phyloP scores from a whole-genome alignment of 2,797 vertebrate species.

The Serranus cabrilla region DNA sequence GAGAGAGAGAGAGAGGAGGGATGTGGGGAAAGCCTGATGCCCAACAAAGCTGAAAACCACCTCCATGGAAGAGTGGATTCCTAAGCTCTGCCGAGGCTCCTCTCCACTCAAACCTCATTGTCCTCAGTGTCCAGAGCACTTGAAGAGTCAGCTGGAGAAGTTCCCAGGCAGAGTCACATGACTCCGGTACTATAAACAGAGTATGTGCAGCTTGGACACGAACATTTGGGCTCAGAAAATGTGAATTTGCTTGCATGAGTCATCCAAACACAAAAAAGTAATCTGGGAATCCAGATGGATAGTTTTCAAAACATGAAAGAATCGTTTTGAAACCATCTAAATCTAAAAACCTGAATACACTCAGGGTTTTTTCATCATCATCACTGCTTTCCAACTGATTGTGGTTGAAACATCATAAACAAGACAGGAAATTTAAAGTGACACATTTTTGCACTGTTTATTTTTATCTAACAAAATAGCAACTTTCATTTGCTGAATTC shows the following conservation, averaged over 20 bases:
- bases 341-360: neutral
- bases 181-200: slow-evolving; percentile 14
- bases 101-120: slow-evolving; percentile 48
- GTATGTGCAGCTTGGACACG: neutral
- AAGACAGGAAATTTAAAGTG: no score
- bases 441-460: no score
- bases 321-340: neutral
- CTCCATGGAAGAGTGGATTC: slow-evolving; percentile 58
- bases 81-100: slow-evolving; percentile 53
- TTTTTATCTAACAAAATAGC: no score
- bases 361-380: no score
- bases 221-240: slow-evolving; percentile 15
- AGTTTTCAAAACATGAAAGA: slow-evolving; percentile 3
- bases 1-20: neutral
- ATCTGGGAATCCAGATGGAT: neutral
- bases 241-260: neutral
- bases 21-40: slow-evolving; percentile 25
- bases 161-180: slow-evolving; percentile 24
- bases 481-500: no score
- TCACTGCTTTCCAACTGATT: neutral
- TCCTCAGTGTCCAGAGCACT: slow-evolving; percentile 48
- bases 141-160: slow-evolving; percentile 33
- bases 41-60: slow-evolving; percentile 51
- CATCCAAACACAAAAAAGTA: slow-evolving; percentile 7
- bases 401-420: neutral